These are phyloP conservation scores for Synchiropus splendidus DNA, from an alignment of 2,113 vertebrate species.

Conservation along the genomic window DNA sequence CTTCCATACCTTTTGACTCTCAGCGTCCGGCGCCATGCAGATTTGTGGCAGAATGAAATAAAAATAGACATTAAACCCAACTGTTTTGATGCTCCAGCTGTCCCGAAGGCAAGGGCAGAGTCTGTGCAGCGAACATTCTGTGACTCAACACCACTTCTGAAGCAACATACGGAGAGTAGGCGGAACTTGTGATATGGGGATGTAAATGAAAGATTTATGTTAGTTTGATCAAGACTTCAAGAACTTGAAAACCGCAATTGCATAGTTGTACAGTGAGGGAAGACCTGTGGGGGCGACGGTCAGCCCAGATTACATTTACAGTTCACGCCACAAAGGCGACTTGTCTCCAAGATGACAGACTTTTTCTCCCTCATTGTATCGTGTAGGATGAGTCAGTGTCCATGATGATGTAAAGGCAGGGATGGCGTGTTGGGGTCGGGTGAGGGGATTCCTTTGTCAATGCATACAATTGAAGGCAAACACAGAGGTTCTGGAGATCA, in stretches of 20 bases:
- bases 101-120: not conserved
- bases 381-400: conserved; percentile 35
- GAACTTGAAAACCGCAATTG: no score
- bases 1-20: not conserved
- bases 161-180: conserved; percentile 21
- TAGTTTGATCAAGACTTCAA: conserved; percentile 4
- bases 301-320: conserved; percentile 24
- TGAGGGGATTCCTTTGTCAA: conserved; percentile 46
- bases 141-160: conserved; percentile 32
- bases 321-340: conserved; percentile 32
- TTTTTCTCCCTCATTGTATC: conserved; percentile 25
- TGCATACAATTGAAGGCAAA: not conserved
- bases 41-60: no score
- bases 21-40: no score
- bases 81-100: not conserved
- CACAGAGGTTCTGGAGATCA: no score
- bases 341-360: conserved; percentile 20
- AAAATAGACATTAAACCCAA: not conserved
- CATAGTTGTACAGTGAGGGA: no score
- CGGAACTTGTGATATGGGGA: conserved; percentile 17
- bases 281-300: not conserved
- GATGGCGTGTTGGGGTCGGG: conserved; percentile 34
- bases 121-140: not conserved
- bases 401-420: conserved; percentile 20
- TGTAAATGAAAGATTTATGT: conserved; percentile 11